Conservation (phyloP, 1,140 invertebrate genomes). For the Ectropis grisescens region DNA sequence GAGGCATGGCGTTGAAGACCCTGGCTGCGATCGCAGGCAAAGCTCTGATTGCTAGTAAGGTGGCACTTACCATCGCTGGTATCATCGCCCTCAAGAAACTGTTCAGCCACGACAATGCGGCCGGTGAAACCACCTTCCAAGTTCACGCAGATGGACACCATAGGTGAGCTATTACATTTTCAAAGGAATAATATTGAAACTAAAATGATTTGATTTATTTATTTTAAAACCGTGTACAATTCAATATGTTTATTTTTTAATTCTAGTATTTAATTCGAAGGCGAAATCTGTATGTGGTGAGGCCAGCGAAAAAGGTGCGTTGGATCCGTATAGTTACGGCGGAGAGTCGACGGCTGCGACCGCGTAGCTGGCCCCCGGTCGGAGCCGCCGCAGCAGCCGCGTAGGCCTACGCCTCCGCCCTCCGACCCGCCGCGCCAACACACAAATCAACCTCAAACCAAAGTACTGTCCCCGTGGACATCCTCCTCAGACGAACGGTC, state of each 20-base stretch:
- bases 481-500: constrained; percentile 29
- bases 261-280: constrained; percentile 68
- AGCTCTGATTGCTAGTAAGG: constrained; percentile 77
- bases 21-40: constrained; percentile 77
- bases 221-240: too few species aligned
- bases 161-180: too few species aligned
- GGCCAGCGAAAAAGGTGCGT: constrained; percentile 61
- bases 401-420: constrained; percentile 3
- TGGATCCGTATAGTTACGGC: constrained; percentile 72
- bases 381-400: constrained; percentile 17
- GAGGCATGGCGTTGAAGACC: constrained; percentile 74
- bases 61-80: constrained; percentile 77
- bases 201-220: too few species aligned
- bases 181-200: too few species aligned
- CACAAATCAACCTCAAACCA: constrained; percentile 56
- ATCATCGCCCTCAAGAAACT: constrained; percentile 79
- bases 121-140: constrained; percentile 74
- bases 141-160: constrained; percentile 75
- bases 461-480: constrained; percentile 51
- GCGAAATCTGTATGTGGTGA: constrained; percentile 73
- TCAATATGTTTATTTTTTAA: constrained; percentile 27
- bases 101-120: constrained; percentile 72
- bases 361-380: constrained; percentile 73
- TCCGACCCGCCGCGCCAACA: constrained; percentile 16
- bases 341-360: constrained; percentile 71